A percentile compares a stretch with the other conserved stretches of the same genome.
These are phyloP conservation scores for Epirrhoe alternata DNA, from an alignment of 2,888 invertebrate species.

Conservation along the genomic window DNA sequence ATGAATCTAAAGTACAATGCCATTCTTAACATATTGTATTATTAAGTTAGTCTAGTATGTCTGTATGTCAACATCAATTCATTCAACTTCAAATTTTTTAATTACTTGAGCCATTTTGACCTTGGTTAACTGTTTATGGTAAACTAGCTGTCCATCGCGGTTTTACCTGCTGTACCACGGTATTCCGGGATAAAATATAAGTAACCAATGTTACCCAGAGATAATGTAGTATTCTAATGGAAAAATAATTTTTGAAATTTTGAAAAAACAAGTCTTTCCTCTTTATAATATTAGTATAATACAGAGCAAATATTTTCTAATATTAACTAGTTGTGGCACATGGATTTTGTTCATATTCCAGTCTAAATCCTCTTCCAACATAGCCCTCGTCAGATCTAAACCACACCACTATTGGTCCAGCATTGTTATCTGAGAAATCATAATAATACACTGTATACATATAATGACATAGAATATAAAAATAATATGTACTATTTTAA, in stretches of 20 bases:
- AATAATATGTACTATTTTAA: too few species aligned
- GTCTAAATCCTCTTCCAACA: constrained; percentile 88
- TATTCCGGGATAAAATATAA: too few species aligned
- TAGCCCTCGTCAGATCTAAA: constrained; percentile 87
- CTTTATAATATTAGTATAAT: too few species aligned
- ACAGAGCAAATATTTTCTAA: neutral
- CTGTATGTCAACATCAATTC: neutral
- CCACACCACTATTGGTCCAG: constrained; percentile 89
- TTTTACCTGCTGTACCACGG: too few species aligned
- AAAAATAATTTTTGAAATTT: too few species aligned
- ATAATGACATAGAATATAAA: neutral
- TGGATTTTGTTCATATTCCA: constrained; percentile 88
- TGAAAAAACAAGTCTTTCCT: too few species aligned
- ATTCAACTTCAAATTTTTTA: neutral
- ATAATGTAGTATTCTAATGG: too few species aligned
- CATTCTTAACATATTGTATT: neutral
- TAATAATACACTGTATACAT: neutral
- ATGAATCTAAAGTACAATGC: neutral
- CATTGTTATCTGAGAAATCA: constrained; percentile 84
- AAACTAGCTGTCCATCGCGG: too few species aligned
- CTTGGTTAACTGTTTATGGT: too few species aligned
- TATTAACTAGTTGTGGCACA: constrained; percentile 67
- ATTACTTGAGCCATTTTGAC: too few species aligned
- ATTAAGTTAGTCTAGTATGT: neutral
- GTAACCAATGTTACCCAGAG: too few species aligned